phyloP scores from a whole-genome alignment of 2,888 invertebrate genomes.

The Tanypteryx hageni region DNA sequence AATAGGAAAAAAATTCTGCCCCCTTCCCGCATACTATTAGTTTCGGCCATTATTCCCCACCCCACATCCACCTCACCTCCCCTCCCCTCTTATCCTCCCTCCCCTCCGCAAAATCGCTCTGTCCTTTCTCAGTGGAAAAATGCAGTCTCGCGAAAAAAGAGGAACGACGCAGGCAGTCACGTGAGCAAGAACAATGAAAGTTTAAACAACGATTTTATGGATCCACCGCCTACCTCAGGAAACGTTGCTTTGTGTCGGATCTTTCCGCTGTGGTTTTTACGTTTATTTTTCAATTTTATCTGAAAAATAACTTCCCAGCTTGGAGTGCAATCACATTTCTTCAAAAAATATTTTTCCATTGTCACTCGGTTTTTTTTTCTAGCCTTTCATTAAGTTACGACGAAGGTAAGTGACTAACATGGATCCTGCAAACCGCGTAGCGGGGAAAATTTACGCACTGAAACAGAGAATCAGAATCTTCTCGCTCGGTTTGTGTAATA shows the following conservation, averaged over 20 bases:
- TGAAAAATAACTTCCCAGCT: neutral
- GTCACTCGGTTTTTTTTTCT: too few species aligned
- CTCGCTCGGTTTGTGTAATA: too few species aligned
- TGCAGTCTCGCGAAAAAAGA: slow-evolving; percentile 21
- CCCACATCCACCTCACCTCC: neutral
- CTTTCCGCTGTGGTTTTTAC: neutral
- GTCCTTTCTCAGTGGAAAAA: neutral
- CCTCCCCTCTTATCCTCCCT: neutral
- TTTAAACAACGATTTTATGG: slow-evolving; percentile 43
- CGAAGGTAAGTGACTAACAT: too few species aligned
- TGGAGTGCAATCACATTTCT: neutral
- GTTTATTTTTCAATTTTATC: neutral
- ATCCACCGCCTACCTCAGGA: slow-evolving; percentile 7
- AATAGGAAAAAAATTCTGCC: too few species aligned
- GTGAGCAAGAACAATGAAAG: slow-evolving; percentile 54
- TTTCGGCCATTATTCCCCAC: neutral
- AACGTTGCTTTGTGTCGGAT: neutral
- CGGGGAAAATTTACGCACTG: too few species aligned
- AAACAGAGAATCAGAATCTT: too few species aligned
- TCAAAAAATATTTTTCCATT: too few species aligned
- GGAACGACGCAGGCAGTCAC: neutral
- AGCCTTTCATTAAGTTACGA: too few species aligned
- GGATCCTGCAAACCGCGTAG: too few species aligned
- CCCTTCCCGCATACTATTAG: neutral
- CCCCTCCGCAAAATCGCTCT: slow-evolving; percentile 6